Conservation (phyloP, 2,113 vertebrate species). For the Pluvialis apricaria region DNA sequence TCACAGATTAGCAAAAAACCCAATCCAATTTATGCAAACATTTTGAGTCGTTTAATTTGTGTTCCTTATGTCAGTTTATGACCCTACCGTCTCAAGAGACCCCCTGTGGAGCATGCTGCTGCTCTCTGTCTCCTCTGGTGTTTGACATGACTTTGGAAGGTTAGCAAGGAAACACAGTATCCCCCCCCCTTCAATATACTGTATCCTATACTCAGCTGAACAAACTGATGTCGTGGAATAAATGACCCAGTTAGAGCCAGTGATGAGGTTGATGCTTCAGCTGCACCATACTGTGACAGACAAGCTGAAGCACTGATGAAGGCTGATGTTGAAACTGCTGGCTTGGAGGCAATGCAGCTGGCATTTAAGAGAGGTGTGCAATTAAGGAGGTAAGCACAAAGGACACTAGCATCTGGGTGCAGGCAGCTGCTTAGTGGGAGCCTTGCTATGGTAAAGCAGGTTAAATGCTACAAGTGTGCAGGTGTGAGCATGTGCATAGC, state of each 20-base stretch:
- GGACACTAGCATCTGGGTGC: background rate
- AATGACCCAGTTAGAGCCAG: conserved; percentile 1
- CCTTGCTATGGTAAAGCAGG: background rate
- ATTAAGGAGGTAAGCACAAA: background rate
- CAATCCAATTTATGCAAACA: background rate
- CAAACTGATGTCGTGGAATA: conserved; percentile 17
- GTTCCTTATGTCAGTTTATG: background rate
- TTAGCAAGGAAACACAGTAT: background rate
- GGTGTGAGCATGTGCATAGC: background rate
- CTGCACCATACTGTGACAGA: background rate
- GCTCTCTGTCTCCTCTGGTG: background rate
- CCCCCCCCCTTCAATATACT: background rate
- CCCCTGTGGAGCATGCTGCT: background rate
- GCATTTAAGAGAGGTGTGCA: background rate
- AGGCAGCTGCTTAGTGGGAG: background rate
- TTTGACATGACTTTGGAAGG: background rate
- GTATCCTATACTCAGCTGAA: background rate
- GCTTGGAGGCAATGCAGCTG: background rate
- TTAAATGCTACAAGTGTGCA: background rate
- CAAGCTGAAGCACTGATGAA: background rate
- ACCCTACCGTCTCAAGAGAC: background rate
- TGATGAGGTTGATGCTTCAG: background rate
- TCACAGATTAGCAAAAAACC: background rate
- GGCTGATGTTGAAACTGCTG: background rate
- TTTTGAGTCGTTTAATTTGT: background rate